Evolutionary conservation across 1,140 invertebrate genomes (phyloP).

Genomic region (Drosophila tristis): DNA sequence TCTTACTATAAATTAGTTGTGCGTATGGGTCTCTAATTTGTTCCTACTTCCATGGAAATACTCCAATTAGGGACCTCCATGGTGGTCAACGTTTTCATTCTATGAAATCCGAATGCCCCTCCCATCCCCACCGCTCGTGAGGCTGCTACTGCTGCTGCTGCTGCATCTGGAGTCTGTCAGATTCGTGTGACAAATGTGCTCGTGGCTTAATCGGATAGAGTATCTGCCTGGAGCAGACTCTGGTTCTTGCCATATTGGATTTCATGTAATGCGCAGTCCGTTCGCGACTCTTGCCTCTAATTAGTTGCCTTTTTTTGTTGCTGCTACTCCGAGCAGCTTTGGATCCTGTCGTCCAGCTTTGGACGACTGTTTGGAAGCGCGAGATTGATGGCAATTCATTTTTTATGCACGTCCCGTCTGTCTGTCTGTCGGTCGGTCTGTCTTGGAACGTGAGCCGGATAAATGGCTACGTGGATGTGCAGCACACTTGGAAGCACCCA

Average conservation of each 20-base stretch:
- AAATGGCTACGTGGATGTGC: slow-evolving; percentile 30
- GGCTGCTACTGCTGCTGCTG: not conserved
- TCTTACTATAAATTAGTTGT: no score
- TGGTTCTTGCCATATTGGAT: slow-evolving; percentile 17
- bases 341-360: not conserved
- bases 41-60: not conserved
- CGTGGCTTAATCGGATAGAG: slow-evolving; percentile 55
- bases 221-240: slow-evolving; percentile 25
- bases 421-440: not conserved
- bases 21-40: no score
- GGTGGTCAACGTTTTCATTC: slow-evolving; percentile 28
- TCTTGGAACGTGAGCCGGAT: slow-evolving; percentile 61
- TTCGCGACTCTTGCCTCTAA: slow-evolving; percentile 55
- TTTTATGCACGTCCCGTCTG: slow-evolving; percentile 48
- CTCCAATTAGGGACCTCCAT: slow-evolving; percentile 33
- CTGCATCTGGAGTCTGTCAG: slow-evolving; percentile 44
- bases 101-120: slow-evolving; percentile 5
- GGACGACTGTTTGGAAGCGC: slow-evolving; percentile 52
- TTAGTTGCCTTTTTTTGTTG: slow-evolving; percentile 69
- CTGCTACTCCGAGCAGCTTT: not conserved
- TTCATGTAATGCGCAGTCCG: slow-evolving; percentile 10
- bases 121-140: not conserved
- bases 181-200: slow-evolving; percentile 61
- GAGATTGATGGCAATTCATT: slow-evolving; percentile 73
- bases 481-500: not conserved